Base-by-base conservation (phyloP, 2,797 vertebrate genomes). In the Chelonia mydas region DNA sequence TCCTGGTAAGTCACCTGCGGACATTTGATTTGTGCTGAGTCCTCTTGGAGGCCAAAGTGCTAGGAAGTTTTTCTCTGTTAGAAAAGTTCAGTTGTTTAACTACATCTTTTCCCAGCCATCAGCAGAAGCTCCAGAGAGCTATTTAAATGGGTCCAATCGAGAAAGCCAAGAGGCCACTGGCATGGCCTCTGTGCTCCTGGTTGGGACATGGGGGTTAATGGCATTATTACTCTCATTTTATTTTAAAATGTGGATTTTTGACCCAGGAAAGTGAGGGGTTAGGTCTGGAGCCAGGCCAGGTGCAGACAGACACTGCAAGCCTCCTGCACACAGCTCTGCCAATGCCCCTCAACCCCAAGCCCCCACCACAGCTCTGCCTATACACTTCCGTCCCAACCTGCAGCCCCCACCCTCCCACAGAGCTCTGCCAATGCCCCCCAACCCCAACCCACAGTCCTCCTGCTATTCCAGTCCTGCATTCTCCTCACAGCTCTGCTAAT, bases 121-220 rank as follows among this genome's bases (percentile, higher is more conserved):
- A 25, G 28, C 47, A 78, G 28, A 78, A 78, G 79, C 90, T n/a
- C 57, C 33, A 78, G 59, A 87, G 81, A 93, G 11, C 41, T 15
- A 0, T 0, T 76, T 76, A 61, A 91, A 3, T 11, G 0, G 1
- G 13, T 41, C 37, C 68, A 41, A 3, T 11, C n/a, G 72, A 41
- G 74, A 57, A 3, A 0, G 45, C 54, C 84, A 84, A 0, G 50
- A 54, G 87, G 50, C 49, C 49, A 19, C 83, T 51, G 15, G 37
- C 6, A 1, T 80, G 31, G 83, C 74, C 6, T 13, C 1, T 1
- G 0, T 84, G 74, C 91, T 89, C 41, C 49, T 81, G 0, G 1
- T 7, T 82, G 50, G 41, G 55, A 90, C 0, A 1, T 79, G 49
- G 41, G 55, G 91, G 47, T 37, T 85, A 37, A 74, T 4, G 1